Evolutionary conservation across 1,140 invertebrate species (phyloP).

Genomic region (Apis dorsata): DNA sequence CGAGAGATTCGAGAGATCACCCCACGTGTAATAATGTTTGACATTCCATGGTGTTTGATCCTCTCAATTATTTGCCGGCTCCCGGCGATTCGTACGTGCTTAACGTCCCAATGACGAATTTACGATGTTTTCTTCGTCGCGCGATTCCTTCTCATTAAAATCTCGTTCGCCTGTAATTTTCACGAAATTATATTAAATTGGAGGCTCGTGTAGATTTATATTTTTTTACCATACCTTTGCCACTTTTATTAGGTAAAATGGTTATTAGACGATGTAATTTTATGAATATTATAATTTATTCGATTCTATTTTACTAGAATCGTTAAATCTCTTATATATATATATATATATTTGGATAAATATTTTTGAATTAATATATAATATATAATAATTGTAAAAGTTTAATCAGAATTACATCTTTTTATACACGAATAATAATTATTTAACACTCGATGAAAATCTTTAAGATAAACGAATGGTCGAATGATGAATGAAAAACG

Average conservation of each 20-base stretch:
- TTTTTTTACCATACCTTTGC: not conserved
- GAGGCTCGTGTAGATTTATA: not conserved
- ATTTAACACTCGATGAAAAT: no score
- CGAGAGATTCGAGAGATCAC: not conserved
- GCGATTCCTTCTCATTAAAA: not conserved
- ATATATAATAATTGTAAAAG: no score
- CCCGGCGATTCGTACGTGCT: not conserved
- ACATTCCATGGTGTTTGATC: not conserved
- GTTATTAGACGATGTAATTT: no score
- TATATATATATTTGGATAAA: no score
- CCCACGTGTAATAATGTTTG: constrained; percentile 7
- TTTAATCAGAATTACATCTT: no score
- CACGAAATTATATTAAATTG: constrained; percentile 21
- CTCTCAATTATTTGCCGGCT: constrained; percentile 1
- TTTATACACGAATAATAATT: no score
- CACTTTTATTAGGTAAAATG: not conserved
- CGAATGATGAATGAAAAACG: no score
- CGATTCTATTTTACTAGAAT: no score
- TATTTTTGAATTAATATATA: no score
- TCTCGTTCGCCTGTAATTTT: not conserved
- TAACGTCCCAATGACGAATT: constrained; percentile 27
- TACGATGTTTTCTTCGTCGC: constrained; percentile 16
- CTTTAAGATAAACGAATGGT: no score
- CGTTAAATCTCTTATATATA: no score
- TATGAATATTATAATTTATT: no score